These are phyloP conservation scores for Buathra laborator DNA, from an alignment of 2,888 invertebrate species.

Conservation along the genomic window DNA sequence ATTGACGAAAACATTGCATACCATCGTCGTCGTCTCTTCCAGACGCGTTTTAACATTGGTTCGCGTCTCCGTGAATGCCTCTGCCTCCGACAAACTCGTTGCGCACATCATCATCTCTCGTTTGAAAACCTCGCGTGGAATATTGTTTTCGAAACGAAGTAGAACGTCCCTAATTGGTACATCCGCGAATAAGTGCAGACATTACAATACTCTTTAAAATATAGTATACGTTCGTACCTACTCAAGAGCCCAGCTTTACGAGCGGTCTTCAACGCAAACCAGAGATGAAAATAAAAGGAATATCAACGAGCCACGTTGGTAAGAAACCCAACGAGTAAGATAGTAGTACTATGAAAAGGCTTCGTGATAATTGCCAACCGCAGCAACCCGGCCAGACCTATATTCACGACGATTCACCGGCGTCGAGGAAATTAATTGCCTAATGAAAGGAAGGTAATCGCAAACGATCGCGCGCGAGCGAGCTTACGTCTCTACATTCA, in stretches of 20 bases:
- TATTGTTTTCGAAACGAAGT: constrained; percentile 73
- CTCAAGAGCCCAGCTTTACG: constrained; percentile 65
- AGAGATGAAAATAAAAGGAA: constrained; percentile 35
- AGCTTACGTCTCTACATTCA: constrained; percentile 12
- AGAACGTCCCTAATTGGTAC: constrained; percentile 74
- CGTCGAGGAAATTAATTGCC: constrained; percentile 57
- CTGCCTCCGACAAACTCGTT: background rate
- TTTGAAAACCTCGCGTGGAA: constrained; percentile 47
- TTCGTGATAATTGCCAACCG: constrained; percentile 51
- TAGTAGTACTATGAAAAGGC: constrained; percentile 36
- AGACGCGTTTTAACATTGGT: constrained; percentile 41
- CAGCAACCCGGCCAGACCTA: constrained; percentile 5
- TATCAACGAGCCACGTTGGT: constrained; percentile 13
- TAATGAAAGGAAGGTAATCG: constrained; percentile 57
- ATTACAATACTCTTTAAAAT: constrained; percentile 72
- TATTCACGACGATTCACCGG: constrained; percentile 35
- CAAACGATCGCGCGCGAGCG: constrained; percentile 6
- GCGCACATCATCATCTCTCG: constrained; percentile 45
- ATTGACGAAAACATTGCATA: constrained; percentile 63
- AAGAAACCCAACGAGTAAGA: constrained; percentile 30
- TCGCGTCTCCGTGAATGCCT: background rate
- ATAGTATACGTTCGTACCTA: constrained; percentile 57
- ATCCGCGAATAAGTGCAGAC: constrained; percentile 72
- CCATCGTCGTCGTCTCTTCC: constrained; percentile 36
- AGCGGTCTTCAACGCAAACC: constrained; percentile 65